These are phyloP conservation scores for Acipenser oxyrinchus DNA, from an alignment of 2,797 vertebrate species.

Conservation along the genomic window DNA sequence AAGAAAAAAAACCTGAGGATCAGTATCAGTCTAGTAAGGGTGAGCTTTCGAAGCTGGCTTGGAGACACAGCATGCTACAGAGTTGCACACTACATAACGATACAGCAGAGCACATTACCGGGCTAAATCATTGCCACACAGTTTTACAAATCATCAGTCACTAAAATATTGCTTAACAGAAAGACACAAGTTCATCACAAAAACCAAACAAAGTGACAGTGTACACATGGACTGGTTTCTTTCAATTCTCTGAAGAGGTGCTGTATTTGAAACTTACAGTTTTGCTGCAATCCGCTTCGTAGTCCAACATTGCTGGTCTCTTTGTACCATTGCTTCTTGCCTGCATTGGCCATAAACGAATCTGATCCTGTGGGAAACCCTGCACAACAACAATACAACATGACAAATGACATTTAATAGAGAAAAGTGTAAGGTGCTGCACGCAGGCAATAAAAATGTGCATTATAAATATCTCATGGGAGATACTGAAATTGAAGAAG, in stretches of 20 bases:
- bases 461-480: too few species aligned
- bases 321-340: slow-evolving; percentile 97
- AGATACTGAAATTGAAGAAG: too few species aligned
- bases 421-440: too few species aligned
- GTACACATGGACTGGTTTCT: not conserved
- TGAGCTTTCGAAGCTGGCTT: too few species aligned
- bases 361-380: slow-evolving; percentile 98
- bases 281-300: slow-evolving; percentile 95
- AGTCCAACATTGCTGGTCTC: slow-evolving; percentile 94
- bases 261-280: slow-evolving; percentile 56
- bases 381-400: slow-evolving; percentile 40
- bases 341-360: slow-evolving; percentile 98
- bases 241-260: not conserved
- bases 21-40: not conserved
- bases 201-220: not conserved
- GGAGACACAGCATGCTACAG: not conserved
- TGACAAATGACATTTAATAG: not conserved
- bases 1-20: slow-evolving; percentile 1
- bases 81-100: not conserved
- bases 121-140: too few species aligned
- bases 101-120: not conserved
- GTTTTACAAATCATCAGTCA: too few species aligned
- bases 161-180: too few species aligned
- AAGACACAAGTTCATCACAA: too few species aligned
- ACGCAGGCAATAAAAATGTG: too few species aligned